Conservation (phyloP, 2,113 vertebrate genomes). For the Hassar affinis region DNA sequence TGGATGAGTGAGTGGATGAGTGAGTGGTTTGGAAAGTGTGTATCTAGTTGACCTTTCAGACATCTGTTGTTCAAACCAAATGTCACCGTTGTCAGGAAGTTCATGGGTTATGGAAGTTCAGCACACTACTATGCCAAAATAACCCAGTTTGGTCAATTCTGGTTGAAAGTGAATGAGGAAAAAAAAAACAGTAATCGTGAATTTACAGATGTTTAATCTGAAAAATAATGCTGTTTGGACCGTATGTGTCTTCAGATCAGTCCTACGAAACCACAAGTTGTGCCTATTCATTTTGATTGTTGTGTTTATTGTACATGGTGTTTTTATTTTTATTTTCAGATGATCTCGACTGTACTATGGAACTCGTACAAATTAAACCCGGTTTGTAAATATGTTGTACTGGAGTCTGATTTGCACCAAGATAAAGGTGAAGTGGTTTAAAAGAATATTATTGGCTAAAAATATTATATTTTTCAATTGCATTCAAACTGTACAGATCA, state of each 20-base stretch:
- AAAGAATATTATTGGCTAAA: not conserved
- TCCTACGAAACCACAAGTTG: constrained; percentile 51
- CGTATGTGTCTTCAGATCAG: constrained; percentile 40
- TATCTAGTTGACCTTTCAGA: not conserved
- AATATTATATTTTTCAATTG: not conserved
- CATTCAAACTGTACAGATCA: not conserved
- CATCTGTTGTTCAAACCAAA: constrained; percentile 18
- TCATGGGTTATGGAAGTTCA: not conserved
- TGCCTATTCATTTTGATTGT: constrained; percentile 54
- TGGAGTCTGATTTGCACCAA: constrained; percentile 48
- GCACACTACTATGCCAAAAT: not conserved
- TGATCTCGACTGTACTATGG: constrained; percentile 49
- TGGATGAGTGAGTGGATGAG: not conserved
- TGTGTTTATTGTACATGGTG: constrained; percentile 52
- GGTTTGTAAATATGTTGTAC: constrained; percentile 67
- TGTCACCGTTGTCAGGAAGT: not conserved
- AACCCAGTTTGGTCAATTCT: not conserved
- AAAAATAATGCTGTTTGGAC: constrained; percentile 29
- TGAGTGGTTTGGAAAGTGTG: not conserved
- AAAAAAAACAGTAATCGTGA: not conserved
- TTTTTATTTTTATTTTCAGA: constrained; percentile 43
- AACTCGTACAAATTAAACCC: constrained; percentile 51
- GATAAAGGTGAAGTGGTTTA: not conserved
- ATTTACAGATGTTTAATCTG: constrained; percentile 22
- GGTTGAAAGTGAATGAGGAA: not conserved